These are phyloP conservation scores for Arizona elegans DNA, from an alignment of 2,113 vertebrate species.

Conservation along the genomic window DNA sequence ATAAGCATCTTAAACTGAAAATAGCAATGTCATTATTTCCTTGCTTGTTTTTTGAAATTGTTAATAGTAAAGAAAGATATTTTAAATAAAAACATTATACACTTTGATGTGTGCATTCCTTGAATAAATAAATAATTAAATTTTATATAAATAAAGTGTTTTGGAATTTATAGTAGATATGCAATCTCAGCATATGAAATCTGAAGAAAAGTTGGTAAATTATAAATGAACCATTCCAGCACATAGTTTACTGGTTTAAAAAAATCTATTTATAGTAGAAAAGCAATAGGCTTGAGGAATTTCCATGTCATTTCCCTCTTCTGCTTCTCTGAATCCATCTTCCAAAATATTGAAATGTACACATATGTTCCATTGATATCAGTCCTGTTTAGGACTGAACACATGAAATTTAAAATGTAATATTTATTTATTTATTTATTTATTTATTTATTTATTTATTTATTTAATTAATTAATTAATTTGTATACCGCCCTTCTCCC, in stretches of 20 bases:
- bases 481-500: too few species aligned
- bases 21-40: neutral
- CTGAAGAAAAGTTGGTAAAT: neutral
- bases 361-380: neutral
- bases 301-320: neutral
- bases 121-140: neutral
- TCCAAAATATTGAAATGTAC: neutral
- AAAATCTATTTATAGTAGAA: neutral
- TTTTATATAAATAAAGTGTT: neutral
- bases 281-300: neutral
- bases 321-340: neutral
- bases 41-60: slow-evolving; percentile 1
- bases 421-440: too few species aligned
- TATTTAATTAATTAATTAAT: too few species aligned
- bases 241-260: neutral
- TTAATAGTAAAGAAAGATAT: neutral
- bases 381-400: neutral
- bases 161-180: neutral
- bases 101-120: neutral
- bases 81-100: neutral
- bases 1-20: neutral
- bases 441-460: too few species aligned
- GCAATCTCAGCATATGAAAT: neutral
- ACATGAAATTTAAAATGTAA: neutral
- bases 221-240: neutral